Evolutionary conservation across 2,113 vertebrate genomes (phyloP).

Genomic region (Perccottus glenii): DNA sequence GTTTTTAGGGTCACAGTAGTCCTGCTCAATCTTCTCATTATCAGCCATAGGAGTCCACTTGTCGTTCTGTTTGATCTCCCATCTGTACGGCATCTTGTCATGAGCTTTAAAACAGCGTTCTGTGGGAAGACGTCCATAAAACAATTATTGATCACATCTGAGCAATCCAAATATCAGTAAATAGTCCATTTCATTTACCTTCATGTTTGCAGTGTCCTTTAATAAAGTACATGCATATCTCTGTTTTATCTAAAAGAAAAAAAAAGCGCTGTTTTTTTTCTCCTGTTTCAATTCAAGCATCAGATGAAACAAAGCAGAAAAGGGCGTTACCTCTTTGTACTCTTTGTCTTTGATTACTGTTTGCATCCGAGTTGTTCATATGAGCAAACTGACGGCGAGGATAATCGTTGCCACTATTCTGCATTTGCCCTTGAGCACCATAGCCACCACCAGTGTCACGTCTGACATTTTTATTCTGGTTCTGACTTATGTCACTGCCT

Average conservation of each 20-base stretch:
- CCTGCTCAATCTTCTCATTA: constrained; percentile 72
- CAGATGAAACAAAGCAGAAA: not conserved
- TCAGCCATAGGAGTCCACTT: constrained; percentile 61
- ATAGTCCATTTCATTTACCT: constrained; percentile 53
- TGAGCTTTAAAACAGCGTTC: constrained; percentile 71
- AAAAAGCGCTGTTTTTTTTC: not conserved
- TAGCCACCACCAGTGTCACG: too few species aligned
- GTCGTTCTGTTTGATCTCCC: constrained; percentile 60
- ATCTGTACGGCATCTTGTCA: constrained; percentile 74
- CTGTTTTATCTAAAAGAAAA: constrained; percentile 70
- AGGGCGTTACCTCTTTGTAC: constrained; percentile 32
- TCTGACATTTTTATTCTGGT: too few species aligned
- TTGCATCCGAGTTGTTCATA: not conserved
- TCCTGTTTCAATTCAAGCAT: not conserved
- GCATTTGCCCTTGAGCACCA: too few species aligned
- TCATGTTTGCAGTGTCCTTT: constrained; percentile 72
- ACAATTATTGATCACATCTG: not conserved
- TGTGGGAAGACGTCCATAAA: constrained; percentile 20
- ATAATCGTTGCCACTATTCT: too few species aligned
- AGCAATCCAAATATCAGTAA: not conserved
- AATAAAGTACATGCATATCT: constrained; percentile 79
- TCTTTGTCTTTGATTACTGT: not conserved
- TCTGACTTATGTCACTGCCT: not conserved
- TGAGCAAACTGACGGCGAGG: not conserved
- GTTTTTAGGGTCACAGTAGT: constrained; percentile 73